Evolutionary conservation across 2,888 invertebrate species (phyloP).

Genomic region (Eupithecia pulchellata): DNA sequence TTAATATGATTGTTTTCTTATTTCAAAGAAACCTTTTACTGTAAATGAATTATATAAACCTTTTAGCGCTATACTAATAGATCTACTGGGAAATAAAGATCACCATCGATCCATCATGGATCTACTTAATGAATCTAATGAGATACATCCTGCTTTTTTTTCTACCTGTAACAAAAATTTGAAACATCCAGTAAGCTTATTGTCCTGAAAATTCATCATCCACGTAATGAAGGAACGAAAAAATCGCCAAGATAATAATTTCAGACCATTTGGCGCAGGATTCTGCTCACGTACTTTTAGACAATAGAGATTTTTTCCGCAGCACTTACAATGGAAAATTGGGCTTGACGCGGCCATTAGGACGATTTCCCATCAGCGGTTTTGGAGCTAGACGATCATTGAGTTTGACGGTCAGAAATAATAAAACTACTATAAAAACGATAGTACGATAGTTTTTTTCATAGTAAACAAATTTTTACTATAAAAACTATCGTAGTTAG

Average conservation of each 20-base stretch:
- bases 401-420: neutral
- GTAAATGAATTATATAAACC: no score
- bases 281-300: conserved; percentile 69
- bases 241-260: conserved; percentile 69
- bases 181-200: conserved; percentile 43
- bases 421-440: no score
- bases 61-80: no score
- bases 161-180: neutral
- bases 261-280: conserved; percentile 62
- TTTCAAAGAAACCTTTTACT: no score
- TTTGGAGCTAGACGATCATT: neutral
- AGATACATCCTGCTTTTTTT: neutral
- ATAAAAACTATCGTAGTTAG: no score
- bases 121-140: no score
- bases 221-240: conserved; percentile 59
- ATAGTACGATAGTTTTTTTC: no score
- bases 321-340: conserved; percentile 60
- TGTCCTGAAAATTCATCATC: conserved; percentile 45
- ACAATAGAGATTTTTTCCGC: conserved; percentile 70
- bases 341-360: conserved; percentile 48
- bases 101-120: no score
- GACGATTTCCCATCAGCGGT: neutral
- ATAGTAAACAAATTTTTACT: no score
- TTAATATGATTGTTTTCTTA: no score
- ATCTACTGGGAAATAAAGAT: no score